Evolutionary conservation across 1,140 invertebrate species (phyloP).

Genomic region (Drosophila nebulosa): DNA sequence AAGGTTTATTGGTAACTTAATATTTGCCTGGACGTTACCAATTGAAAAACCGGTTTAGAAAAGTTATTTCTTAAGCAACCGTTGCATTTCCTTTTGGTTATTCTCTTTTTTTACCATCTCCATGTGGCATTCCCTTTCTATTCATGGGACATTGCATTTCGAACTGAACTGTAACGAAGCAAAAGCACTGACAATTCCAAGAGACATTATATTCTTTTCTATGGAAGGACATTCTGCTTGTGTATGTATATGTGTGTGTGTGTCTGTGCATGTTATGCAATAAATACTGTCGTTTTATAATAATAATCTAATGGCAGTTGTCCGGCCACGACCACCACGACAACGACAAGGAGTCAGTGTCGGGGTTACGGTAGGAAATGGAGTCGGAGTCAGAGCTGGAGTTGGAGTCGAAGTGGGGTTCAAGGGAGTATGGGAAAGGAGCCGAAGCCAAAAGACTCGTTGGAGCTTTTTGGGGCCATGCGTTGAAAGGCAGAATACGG

Average conservation of each 20-base stretch:
- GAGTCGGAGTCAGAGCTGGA: neutral
- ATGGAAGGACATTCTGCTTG: slow-evolving; percentile 1
- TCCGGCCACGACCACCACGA: slow-evolving; percentile 3
- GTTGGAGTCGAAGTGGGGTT: neutral
- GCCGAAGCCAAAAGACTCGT: neutral
- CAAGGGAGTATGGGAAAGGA: neutral
- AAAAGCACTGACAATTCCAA: slow-evolving; percentile 38
- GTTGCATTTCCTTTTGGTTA: neutral
- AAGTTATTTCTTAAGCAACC: neutral
- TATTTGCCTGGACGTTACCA: too few relatives aligned
- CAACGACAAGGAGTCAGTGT: slow-evolving; percentile 1
- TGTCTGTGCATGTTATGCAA: slow-evolving; percentile 56
- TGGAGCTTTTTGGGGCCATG: slow-evolving; percentile 16
- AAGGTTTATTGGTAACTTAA: too few relatives aligned
- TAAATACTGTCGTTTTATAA: slow-evolving; percentile 76
- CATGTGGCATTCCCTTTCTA: neutral
- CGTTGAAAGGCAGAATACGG: slow-evolving; percentile 48
- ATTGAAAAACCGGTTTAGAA: too few relatives aligned
- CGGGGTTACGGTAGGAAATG: neutral
- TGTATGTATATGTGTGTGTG: slow-evolving; percentile 29
- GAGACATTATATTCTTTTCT: slow-evolving; percentile 29
- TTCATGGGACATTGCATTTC: slow-evolving; percentile 15
- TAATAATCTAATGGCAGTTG: slow-evolving; percentile 76
- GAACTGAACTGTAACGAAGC: slow-evolving; percentile 16
- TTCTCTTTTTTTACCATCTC: neutral